A percentile compares a stretch with the other conserved stretches of the same genome.
Evolutionary conservation across 2,113 vertebrate species (phyloP).

Genomic region (Pica pica): DNA sequence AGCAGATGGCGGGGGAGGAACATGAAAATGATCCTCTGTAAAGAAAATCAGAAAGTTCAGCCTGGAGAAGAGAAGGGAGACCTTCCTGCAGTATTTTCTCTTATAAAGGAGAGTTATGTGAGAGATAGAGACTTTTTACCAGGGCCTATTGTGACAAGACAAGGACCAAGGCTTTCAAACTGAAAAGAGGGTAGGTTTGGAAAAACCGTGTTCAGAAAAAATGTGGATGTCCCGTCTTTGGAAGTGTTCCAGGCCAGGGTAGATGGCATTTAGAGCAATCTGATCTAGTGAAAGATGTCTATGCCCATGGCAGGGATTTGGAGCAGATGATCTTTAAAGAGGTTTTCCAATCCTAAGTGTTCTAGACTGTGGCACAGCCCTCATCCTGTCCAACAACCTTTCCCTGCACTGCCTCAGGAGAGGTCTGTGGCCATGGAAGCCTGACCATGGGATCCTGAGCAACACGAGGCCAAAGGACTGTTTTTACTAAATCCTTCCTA

Average conservation of each 20-base stretch:
- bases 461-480: neutral
- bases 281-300: neutral
- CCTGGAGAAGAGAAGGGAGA: neutral
- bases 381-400: neutral
- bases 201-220: neutral
- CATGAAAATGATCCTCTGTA: neutral
- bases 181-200: neutral
- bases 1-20: neutral
- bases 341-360: neutral
- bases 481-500: neutral
- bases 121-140: neutral
- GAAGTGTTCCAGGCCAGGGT: neutral
- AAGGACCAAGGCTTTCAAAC: neutral
- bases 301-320: neutral
- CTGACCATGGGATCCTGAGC: fast-evolving
- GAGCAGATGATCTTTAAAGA: neutral
- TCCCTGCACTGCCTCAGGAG: fast-evolving
- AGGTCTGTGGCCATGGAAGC: too few relatives aligned
- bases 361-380: neutral
- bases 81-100: neutral
- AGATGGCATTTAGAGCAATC: neutral
- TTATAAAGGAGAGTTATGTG: neutral
- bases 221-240: too few relatives aligned
- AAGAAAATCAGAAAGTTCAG: neutral
- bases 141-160: neutral